Evolutionary conservation across 2,113 vertebrate genomes (phyloP).

Genomic region (Dendropsophus ebraccatus): DNA sequence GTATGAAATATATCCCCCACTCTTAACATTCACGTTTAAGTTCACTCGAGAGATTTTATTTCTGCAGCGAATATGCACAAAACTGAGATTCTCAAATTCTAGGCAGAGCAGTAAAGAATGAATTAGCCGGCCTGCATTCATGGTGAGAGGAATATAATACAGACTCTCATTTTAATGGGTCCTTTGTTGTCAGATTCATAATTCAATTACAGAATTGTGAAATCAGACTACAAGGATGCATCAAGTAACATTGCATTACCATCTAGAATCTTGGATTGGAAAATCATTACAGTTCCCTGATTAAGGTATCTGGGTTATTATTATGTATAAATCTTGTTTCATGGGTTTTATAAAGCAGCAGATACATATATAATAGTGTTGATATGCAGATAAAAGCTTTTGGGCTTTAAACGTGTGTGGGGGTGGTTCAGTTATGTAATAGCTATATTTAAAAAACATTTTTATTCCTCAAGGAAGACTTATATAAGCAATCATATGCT

Average conservation of each 20-base stretch:
- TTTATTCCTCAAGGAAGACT: too few relatives aligned
- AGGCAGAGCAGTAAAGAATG: conserved; percentile 15
- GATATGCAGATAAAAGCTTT: too few relatives aligned
- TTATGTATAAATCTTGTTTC: too few relatives aligned
- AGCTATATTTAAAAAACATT: too few relatives aligned
- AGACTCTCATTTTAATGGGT: conserved; percentile 1
- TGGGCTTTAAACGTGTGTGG: too few relatives aligned
- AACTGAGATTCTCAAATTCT: not conserved
- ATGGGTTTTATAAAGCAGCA: too few relatives aligned
- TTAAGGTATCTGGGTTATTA: not conserved
- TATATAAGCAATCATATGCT: too few relatives aligned
- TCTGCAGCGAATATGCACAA: not conserved
- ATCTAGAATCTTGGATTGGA: not conserved
- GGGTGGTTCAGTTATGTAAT: too few relatives aligned
- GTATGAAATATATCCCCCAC: not conserved
- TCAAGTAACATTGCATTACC: not conserved
- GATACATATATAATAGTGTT: too few relatives aligned
- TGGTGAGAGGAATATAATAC: not conserved
- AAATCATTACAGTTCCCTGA: not conserved
- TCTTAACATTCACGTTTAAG: not conserved
- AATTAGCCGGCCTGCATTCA: not conserved
- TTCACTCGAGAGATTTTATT: not conserved
- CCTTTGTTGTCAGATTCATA: conserved; percentile 9
- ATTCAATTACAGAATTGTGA: conserved; percentile 15
- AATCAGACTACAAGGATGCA: not conserved